Conservation (phyloP, 92 coral and sea anemone species). For the Palythoa grandiflora region DNA sequence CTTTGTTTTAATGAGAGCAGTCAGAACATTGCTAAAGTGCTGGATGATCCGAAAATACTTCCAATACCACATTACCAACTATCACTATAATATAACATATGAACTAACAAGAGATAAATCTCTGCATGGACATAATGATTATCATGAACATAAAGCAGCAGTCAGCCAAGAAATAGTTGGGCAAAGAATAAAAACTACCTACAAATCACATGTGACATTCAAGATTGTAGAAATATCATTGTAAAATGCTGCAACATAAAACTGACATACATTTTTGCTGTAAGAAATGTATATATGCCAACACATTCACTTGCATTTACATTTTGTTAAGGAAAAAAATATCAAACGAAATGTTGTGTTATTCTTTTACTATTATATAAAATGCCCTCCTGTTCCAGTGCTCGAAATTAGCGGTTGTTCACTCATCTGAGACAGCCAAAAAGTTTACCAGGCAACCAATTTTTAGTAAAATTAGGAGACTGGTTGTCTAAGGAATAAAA, state of each 20-base stretch:
- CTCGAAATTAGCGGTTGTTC: neutral
- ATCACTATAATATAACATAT: slow-evolving; percentile 6
- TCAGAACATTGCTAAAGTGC: slow-evolving; percentile 8
- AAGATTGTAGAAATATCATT: slow-evolving; percentile 32
- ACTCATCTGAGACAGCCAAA: slow-evolving; percentile 2
- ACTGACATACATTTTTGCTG: slow-evolving; percentile 10
- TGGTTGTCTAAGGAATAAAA: slow-evolving; percentile 31
- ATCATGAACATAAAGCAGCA: slow-evolving; percentile 25
- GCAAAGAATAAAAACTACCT: slow-evolving; percentile 14
- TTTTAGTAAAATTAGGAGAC: too few relatives aligned
- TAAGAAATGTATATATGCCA: slow-evolving; percentile 7
- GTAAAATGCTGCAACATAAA: slow-evolving; percentile 15
- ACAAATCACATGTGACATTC: slow-evolving; percentile 36
- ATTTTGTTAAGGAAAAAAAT: neutral
- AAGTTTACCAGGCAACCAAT: slow-evolving; percentile 34
- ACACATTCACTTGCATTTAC: slow-evolving; percentile 14
- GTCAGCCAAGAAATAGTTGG: slow-evolving; percentile 5
- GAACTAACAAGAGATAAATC: slow-evolving; percentile 24
- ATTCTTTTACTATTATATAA: slow-evolving; percentile 14
- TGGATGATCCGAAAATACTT: slow-evolving; percentile 21
- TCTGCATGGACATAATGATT: slow-evolving; percentile 25
- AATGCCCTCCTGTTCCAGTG: slow-evolving; percentile 1
- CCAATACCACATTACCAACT: slow-evolving; percentile 23
- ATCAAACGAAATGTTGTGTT: slow-evolving; percentile 12
- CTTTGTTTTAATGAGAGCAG: slow-evolving; percentile 12